phyloP scores from a whole-genome alignment of 1,140 invertebrate genomes.

The Zaprionus capensis region DNA sequence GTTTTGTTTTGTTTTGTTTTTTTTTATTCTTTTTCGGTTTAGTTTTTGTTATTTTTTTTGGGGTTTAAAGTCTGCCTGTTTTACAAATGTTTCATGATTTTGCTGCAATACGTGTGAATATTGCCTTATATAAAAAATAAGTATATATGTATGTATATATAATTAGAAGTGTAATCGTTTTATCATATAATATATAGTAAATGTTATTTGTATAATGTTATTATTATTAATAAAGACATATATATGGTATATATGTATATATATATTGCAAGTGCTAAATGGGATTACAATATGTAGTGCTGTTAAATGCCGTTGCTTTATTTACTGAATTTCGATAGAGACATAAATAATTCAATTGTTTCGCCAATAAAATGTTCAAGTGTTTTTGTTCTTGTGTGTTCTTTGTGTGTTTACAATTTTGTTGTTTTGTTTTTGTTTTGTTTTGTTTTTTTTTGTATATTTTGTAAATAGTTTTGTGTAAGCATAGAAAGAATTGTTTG shows the following conservation, averaged over 20 bases:
- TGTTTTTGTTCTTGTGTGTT: constrained; percentile 22
- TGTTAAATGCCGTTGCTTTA: constrained; percentile 40
- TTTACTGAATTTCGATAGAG: constrained; percentile 30
- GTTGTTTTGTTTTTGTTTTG: constrained; percentile 1
- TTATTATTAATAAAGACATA: constrained; percentile 80
- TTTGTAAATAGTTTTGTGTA: constrained; percentile 55
- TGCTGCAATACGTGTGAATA: constrained; percentile 31
- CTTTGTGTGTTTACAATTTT: constrained; percentile 22
- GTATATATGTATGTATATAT: constrained; percentile 66
- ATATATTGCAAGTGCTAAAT: constrained; percentile 48
- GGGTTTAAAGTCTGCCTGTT: constrained; percentile 55
- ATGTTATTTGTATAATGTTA: constrained; percentile 70
- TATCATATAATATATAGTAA: constrained; percentile 74
- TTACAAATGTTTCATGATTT: constrained; percentile 53
- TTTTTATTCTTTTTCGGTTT: constrained; percentile 45
- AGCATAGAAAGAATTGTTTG: constrained; percentile 45
- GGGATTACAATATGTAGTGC: constrained; percentile 44
- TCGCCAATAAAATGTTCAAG: constrained; percentile 54
- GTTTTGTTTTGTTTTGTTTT: constrained; percentile 24
- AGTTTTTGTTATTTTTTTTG: constrained; percentile 12
- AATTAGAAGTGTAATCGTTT: constrained; percentile 73
- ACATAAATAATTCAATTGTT: constrained; percentile 47
- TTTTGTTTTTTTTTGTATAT: constrained; percentile 12
- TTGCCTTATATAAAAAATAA: constrained; percentile 74
- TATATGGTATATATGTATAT: constrained; percentile 65